Evolutionary conservation across 2,797 vertebrate genomes (phyloP).

Genomic region (Arrhamphus sclerolepis): DNA sequence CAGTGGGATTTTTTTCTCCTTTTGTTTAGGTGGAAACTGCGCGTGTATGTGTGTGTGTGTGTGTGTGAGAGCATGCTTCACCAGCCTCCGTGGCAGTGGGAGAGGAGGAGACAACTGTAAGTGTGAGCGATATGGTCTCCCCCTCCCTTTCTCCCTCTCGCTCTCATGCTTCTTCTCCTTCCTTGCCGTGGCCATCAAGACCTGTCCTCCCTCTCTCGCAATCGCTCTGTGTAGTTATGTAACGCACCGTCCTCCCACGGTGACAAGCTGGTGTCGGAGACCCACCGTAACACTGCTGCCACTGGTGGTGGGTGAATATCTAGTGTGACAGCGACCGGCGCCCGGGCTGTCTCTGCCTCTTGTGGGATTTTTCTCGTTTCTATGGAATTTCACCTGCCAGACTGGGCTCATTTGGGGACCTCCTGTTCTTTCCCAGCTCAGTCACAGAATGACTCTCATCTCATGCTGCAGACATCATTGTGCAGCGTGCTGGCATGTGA

Average conservation of each 20-base stretch:
- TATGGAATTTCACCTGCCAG: conserved; percentile 57
- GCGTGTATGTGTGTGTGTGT: conserved; percentile 19
- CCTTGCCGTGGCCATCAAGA: conserved; percentile 55
- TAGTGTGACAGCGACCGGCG: conserved; percentile 24
- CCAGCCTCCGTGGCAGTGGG: conserved; percentile 48
- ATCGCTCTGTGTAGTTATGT: conserved; percentile 81
- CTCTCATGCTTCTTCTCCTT: conserved; percentile 50
- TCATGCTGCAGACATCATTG: conserved; percentile 54
- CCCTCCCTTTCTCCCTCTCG: conserved; percentile 41
- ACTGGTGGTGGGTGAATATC: conserved; percentile 54
- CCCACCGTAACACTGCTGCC: conserved; percentile 61
- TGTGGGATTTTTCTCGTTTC: conserved; percentile 48
- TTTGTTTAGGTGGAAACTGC: conserved; percentile 26
- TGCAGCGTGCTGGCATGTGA: conserved; percentile 31
- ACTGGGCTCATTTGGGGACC: conserved; percentile 23
- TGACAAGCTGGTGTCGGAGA: conserved; percentile 59
- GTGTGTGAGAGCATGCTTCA: conserved; percentile 27
- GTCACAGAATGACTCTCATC: conserved; percentile 44
- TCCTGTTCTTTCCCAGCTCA: conserved; percentile 44
- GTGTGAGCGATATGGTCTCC: conserved; percentile 51
- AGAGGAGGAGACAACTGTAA: conserved; percentile 67
- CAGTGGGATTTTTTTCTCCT: conserved; percentile 8
- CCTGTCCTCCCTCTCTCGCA: conserved; percentile 44
- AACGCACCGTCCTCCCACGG: conserved; percentile 75
- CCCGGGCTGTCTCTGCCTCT: conserved; percentile 22